phyloP scores from a whole-genome alignment of 2,888 invertebrate genomes.

The Torymus auratus region DNA sequence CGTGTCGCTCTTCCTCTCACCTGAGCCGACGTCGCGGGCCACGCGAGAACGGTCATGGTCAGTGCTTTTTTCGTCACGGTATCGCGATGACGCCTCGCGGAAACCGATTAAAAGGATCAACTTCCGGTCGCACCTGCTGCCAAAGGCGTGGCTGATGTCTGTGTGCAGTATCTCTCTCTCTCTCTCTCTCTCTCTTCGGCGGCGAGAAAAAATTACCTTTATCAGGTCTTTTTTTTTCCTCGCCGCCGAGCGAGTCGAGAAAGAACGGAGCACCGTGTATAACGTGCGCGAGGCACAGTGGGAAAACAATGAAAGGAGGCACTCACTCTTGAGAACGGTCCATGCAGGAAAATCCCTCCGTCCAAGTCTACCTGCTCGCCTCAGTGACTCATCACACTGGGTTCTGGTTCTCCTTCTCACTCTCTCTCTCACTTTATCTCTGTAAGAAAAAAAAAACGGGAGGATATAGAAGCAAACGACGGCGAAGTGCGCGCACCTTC shows the following conservation, averaged over 20 bases:
- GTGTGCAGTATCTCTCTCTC: too few relatives aligned
- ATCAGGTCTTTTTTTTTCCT: background rate
- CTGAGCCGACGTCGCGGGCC: background rate
- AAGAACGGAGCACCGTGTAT: background rate
- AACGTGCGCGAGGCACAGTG: background rate
- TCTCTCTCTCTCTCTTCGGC: too few relatives aligned
- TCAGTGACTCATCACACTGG: slow-evolving; percentile 51
- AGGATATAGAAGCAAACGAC: background rate
- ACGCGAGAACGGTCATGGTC: slow-evolving; percentile 67
- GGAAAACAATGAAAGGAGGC: slow-evolving; percentile 19
- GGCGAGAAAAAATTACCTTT: too few relatives aligned
- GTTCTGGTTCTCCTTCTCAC: too few relatives aligned
- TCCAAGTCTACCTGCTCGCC: slow-evolving; percentile 10
- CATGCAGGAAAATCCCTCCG: slow-evolving; percentile 64
- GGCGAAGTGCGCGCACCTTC: slow-evolving; percentile 1
- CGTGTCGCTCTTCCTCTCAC: background rate
- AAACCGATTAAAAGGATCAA: slow-evolving; percentile 67
- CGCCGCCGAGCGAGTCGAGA: too few relatives aligned
- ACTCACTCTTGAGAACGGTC: slow-evolving; percentile 72
- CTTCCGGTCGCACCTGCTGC: slow-evolving; percentile 69
- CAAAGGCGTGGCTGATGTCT: slow-evolving; percentile 59
- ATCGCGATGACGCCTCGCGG: slow-evolving; percentile 60
- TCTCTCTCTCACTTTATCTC: background rate
- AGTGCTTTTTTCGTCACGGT: slow-evolving; percentile 70
- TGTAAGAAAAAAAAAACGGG: background rate